Conservation (phyloP, 2,797 vertebrate species). For the Podargus strigoides region DNA sequence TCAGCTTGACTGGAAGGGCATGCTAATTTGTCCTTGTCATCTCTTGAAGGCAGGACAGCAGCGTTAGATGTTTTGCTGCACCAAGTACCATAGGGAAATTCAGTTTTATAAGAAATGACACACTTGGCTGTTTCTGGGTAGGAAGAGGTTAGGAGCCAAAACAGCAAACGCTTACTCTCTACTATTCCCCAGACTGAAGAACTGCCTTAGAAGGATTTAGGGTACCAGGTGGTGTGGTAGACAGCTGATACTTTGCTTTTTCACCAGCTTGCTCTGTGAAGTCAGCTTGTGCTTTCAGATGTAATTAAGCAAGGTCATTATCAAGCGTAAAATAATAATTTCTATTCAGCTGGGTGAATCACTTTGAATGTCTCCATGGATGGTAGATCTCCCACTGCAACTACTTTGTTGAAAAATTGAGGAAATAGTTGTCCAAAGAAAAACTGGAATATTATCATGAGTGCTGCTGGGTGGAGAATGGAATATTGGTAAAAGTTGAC, state of each 20-base stretch:
- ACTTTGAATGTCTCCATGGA: conserved; percentile 6
- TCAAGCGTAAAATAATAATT: conserved; percentile 8
- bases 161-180: background rate
- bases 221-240: conserved; percentile 51
- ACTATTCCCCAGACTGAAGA: conserved; percentile 46
- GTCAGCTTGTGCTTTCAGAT: conserved; percentile 29
- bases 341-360: conserved; percentile 1
- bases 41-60: conserved; percentile 16
- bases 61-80: background rate
- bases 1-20: conserved; percentile 23
- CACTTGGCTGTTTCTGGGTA: conserved; percentile 26
- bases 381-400: background rate
- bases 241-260: conserved; percentile 51
- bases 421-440: background rate
- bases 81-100: conserved; percentile 36
- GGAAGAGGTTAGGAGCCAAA: conserved; percentile 17
- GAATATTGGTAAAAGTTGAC: background rate
- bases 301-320: conserved; percentile 61
- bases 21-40: conserved; percentile 57
- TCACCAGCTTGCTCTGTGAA: conserved; percentile 22
- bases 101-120: conserved; percentile 23
- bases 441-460: background rate
- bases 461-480: background rate
- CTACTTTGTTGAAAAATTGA: background rate
- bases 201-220: conserved; percentile 29